These are phyloP conservation scores for Ophion ventricosus DNA, from an alignment of 2,888 invertebrate species.

Conservation along the genomic window DNA sequence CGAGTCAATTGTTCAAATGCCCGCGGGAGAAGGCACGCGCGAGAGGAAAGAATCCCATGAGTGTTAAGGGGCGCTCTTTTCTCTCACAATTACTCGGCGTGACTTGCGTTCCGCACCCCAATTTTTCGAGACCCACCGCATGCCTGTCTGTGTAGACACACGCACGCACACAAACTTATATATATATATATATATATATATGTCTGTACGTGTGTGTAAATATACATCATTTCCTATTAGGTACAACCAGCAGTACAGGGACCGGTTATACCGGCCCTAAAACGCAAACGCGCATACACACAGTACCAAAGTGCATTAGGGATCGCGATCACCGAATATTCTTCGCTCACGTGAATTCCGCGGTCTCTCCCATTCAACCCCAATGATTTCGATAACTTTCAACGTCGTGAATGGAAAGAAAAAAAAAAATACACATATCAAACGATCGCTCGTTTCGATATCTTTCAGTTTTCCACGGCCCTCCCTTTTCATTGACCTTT, in stretches of 20 bases:
- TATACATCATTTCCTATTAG: constrained; percentile 44
- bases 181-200: not conserved
- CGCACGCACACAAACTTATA: not conserved
- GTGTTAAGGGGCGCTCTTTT: constrained; percentile 46
- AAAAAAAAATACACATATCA: constrained; percentile 15
- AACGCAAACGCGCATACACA: constrained; percentile 13
- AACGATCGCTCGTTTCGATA: constrained; percentile 63
- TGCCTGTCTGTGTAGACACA: not conserved
- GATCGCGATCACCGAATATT: constrained; percentile 23
- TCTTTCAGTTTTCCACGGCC: constrained; percentile 58
- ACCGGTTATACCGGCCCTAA: constrained; percentile 48
- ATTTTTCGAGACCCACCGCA: constrained; percentile 46
- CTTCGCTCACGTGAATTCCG: constrained; percentile 9
- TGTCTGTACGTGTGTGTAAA: too few species aligned
- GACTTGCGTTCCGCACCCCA: constrained; percentile 81
- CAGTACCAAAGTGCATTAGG: constrained; percentile 19
- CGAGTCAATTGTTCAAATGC: constrained; percentile 50
- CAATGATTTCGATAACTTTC: constrained; percentile 58
- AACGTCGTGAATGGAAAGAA: constrained; percentile 52
- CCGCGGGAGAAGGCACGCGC: constrained; percentile 46
- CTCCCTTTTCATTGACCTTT: constrained; percentile 30
- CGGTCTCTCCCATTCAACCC: constrained; percentile 25
- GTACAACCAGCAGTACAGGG: constrained; percentile 52
- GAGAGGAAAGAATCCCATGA: constrained; percentile 49
- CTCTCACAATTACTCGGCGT: constrained; percentile 80